These are phyloP conservation scores for Oligia fasciuncula DNA, from an alignment of 2,888 invertebrate species.

Conservation along the genomic window DNA sequence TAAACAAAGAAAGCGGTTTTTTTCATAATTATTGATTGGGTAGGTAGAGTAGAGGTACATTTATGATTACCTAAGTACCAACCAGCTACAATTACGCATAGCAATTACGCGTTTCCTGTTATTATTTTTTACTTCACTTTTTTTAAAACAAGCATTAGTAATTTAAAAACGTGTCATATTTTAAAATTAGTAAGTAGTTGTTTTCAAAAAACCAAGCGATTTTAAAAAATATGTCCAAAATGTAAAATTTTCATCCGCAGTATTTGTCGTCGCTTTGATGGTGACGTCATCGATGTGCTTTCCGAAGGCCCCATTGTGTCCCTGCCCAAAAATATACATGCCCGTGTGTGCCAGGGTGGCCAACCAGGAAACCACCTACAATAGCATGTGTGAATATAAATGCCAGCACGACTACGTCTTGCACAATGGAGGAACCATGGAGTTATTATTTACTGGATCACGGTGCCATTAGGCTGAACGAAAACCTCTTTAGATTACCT, in stretches of 20 bases:
- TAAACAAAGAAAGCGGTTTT: neutral
- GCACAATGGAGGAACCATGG: slow-evolving; percentile 39
- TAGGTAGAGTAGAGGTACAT: neutral
- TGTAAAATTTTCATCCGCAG: slow-evolving; percentile 66
- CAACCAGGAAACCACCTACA: slow-evolving; percentile 76
- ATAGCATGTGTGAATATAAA: slow-evolving; percentile 81
- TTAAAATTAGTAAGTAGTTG: no score
- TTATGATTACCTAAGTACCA: neutral
- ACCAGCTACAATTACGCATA: neutral
- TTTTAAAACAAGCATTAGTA: neutral
- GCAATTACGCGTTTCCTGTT: no score
- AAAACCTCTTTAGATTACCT: slow-evolving; percentile 28
- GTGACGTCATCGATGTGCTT: slow-evolving; percentile 53
- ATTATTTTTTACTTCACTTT: neutral
- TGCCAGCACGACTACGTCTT: slow-evolving; percentile 72
- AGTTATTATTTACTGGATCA: slow-evolving; percentile 37
- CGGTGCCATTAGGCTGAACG: slow-evolving; percentile 26
- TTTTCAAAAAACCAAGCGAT: neutral
- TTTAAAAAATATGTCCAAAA: slow-evolving; percentile 2
- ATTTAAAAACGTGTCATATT: neutral
- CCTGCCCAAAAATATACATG: slow-evolving; percentile 81
- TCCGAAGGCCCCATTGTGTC: slow-evolving; percentile 69
- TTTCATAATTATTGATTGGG: neutral
- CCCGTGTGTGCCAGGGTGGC: slow-evolving; percentile 82
- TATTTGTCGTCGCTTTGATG: slow-evolving; percentile 70